Percentiles rank a stretch among this genome's conserved stretches.
Evolutionary conservation across 23 tunicate species (phyloP).

Genomic region (Pegea sp.): DNA sequence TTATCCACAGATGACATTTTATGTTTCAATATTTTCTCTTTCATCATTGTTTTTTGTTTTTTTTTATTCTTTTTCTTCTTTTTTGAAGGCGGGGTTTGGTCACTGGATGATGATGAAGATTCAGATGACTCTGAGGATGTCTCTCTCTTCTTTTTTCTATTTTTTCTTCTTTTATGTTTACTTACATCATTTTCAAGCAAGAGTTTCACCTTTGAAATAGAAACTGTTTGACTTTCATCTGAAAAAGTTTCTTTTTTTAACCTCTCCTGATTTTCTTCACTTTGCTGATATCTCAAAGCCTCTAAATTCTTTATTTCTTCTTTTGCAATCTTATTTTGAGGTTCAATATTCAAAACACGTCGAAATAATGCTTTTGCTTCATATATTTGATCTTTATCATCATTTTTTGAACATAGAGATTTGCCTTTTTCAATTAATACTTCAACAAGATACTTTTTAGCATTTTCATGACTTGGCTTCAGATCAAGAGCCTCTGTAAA

Average conservation of each 20-base stretch:
- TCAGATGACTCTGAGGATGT: not conserved
- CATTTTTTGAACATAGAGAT: constrained; percentile 16
- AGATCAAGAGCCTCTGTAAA: constrained; percentile 52
- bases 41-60: too few relatives aligned
- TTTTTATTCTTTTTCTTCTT: not conserved
- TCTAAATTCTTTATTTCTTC: constrained; percentile 12
- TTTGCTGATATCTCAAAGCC: not conserved
- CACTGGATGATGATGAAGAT: constrained; percentile 1
- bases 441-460: constrained; percentile 55
- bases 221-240: constrained; percentile 16
- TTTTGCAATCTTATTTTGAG: constrained; percentile 21
- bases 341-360: constrained; percentile 35
- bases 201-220: constrained; percentile 31
- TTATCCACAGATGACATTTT: too few relatives aligned
- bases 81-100: not conserved
- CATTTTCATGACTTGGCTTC: constrained; percentile 57
- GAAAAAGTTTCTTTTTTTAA: not conserved
- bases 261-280: constrained; percentile 10
- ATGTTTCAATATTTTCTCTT: too few relatives aligned
- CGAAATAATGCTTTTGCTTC: constrained; percentile 33
- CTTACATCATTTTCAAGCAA: constrained; percentile 20
- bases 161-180: not conserved
- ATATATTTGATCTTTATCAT: constrained; percentile 28
- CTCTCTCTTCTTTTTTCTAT: constrained; percentile 1
- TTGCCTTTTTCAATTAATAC: constrained; percentile 68